Percentiles rank a stretch among this genome's conserved stretches.
Conservation (phyloP, 2,797 vertebrate species). For the Galago senegalensis region DNA sequence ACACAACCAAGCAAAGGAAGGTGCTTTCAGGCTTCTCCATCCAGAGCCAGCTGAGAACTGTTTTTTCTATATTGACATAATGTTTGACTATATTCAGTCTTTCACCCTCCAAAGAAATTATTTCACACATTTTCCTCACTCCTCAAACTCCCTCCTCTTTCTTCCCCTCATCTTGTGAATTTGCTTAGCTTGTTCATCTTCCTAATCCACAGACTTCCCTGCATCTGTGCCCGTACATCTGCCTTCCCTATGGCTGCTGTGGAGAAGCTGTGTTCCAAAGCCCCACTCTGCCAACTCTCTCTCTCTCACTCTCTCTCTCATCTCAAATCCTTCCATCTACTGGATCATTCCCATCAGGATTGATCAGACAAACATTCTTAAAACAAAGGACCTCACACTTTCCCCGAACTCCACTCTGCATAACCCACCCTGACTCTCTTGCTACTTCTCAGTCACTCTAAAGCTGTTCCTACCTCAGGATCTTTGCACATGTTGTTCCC, state of each 20-base stretch:
- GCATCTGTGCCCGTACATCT: too few relatives aligned
- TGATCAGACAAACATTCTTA: background rate
- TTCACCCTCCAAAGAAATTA: background rate
- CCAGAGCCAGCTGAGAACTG: background rate
- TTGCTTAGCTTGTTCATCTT: background rate
- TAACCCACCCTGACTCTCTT: background rate
- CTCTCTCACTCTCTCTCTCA: background rate
- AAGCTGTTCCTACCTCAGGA: background rate
- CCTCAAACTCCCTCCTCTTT: background rate
- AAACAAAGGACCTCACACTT: background rate
- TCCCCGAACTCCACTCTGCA: background rate
- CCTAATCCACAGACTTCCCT: background rate
- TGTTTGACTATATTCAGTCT: background rate
- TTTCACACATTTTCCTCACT: background rate
- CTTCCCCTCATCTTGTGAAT: background rate
- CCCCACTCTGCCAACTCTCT: background rate
- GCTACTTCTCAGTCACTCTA: background rate
- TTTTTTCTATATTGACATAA: too few relatives aligned
- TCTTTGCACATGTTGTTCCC: background rate
- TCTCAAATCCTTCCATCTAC: background rate
- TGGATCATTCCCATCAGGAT: background rate
- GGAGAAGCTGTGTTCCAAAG: background rate
- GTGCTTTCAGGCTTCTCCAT: background rate
- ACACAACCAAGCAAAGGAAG: background rate
- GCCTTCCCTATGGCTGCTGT: background rate